Evolutionary conservation across 2,113 vertebrate genomes (phyloP), one percentile per base, ranked within the genome.

Genomic region (Alectura lathami): DNA sequence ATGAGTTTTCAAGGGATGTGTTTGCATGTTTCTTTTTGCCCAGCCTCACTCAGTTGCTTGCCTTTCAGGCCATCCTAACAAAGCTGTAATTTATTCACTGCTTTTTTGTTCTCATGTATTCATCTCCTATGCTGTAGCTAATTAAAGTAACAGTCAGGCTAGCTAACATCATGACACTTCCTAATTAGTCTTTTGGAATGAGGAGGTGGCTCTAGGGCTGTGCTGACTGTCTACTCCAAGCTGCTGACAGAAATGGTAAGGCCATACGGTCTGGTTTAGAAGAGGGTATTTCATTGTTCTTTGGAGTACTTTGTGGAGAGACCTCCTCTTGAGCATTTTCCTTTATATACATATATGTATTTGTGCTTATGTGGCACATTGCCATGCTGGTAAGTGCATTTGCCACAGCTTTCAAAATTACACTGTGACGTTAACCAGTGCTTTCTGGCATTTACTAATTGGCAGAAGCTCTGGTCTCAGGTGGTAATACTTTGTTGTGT

Each of bases 61-160:
- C 69, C 68, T 85, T 86, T 84, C 88, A 74, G 83, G 76, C 83
- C 83, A 83, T 94, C 64, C 56, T n/a, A 42, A 66, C 83, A 78
- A 88, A 74, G 27, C 83, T 95, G 3, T 77, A 56, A 96, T 96
- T 96, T 94, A 24, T 94, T 78, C 69, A 88, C 87, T 96, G 90
- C 90, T 82, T 91, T 91, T 92, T 86, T 86, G 73, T 92, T 88
- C 62, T 60, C 77, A 81, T 90, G 67, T 57, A 59, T 78, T 92
- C 73, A 38, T 64, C 81, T 73, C 20, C 72, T 53, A 29, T 80
- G 74, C 79, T 91, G 24, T 73, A 82, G 40, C 53, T 89, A 85
- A 91, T 93, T 94, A 86, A 85, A 80, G 42, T 70, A 88, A 59
- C 48, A 60, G 75, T 54, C 89, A 89, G 48, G 38, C 53, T 63